These are phyloP conservation scores for Pseudorectes ferrugineus DNA, from an alignment of 2,113 vertebrate species.

Conservation along the genomic window DNA sequence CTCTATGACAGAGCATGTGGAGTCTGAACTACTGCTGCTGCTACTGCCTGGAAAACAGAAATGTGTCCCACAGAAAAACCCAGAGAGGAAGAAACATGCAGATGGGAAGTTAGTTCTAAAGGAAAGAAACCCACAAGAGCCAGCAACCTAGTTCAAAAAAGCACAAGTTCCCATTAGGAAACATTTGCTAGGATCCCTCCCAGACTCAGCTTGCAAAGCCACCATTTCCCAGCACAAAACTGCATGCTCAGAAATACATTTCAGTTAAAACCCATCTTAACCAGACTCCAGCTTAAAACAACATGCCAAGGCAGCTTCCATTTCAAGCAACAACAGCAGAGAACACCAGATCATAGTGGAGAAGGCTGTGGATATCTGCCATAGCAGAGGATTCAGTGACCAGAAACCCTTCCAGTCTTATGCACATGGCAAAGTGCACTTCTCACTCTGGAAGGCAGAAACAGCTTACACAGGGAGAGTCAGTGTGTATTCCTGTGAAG, in stretches of 20 bases:
- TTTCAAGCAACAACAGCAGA: slow-evolving; percentile 21
- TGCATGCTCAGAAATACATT: slow-evolving; percentile 15
- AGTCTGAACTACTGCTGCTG: slow-evolving; percentile 87
- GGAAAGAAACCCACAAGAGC: slow-evolving; percentile 14
- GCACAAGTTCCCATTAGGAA: slow-evolving; percentile 18
- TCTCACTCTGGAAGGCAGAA: not conserved
- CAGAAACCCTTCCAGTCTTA: not conserved
- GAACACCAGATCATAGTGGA: not conserved
- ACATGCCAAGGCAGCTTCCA: slow-evolving; percentile 33
- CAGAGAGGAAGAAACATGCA: slow-evolving; percentile 69
- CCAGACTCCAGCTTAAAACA: not conserved
- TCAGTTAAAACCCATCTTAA: not conserved
- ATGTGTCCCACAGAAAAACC: slow-evolving; percentile 69
- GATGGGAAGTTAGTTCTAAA: slow-evolving; percentile 64
- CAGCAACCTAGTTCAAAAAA: slow-evolving; percentile 15
- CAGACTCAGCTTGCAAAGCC: slow-evolving; percentile 33
- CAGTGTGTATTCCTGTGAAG: not conserved
- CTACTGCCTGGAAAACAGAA: slow-evolving; percentile 88
- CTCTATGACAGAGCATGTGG: slow-evolving; percentile 83
- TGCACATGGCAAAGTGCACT: fast-evolving
- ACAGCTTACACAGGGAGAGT: not conserved
- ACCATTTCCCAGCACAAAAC: not conserved
- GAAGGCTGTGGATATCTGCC: slow-evolving; percentile 16
- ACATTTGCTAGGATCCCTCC: slow-evolving; percentile 13
- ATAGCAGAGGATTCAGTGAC: slow-evolving; percentile 17